Evolutionary conservation across 2,888 invertebrate genomes (phyloP), one percentile per base, ranked within the genome.

Genomic region (Ellobium chinense): DNA sequence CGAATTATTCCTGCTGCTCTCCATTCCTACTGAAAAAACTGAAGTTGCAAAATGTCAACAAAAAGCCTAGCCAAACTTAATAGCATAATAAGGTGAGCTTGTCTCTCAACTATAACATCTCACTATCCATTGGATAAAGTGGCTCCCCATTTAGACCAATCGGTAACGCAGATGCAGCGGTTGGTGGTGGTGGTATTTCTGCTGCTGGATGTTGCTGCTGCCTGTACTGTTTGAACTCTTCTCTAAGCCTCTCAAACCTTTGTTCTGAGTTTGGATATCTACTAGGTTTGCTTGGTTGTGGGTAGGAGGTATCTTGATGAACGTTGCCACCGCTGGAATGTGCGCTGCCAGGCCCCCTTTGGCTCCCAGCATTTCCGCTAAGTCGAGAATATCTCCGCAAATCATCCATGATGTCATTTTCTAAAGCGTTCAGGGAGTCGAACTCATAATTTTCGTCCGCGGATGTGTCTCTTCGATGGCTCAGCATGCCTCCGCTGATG

Each of bases 361-460:
- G 27, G 2, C n/a, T 66, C 18, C 37, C 84, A 14, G 72, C 76
- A 12, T 58, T 62, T 5, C 81, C 85, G 66, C 84, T 85, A 5
- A 88, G 84, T 73, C 85, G 84, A 24, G 88, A 86, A 76, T 89
- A 88, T 56, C 87, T 85, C 36, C 82, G 82, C 34, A 89, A 78
- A 21, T 87, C 87, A 75, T 89, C 88, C 14, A 88, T 83, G 58
- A 89, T 84, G 80, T 89, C 89, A 60, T 86, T 85, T 82, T 90
- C 89, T n/a, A 88, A 81, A 34, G 88, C 88, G 73, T 87, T 87
- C 27, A 89, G 81, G 9, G 97, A 96, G 94, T 98, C 98, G 94
- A 98, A 98, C 94, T 98, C 98, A 94, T 98, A 98, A 93, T 98
- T 98, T 83, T 97, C 97, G 94, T 98, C 98, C 87, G 97, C 98